Evolutionary conservation across 2,797 vertebrate genomes (phyloP).

Genomic region (Hydrocynus forskahlii): DNA sequence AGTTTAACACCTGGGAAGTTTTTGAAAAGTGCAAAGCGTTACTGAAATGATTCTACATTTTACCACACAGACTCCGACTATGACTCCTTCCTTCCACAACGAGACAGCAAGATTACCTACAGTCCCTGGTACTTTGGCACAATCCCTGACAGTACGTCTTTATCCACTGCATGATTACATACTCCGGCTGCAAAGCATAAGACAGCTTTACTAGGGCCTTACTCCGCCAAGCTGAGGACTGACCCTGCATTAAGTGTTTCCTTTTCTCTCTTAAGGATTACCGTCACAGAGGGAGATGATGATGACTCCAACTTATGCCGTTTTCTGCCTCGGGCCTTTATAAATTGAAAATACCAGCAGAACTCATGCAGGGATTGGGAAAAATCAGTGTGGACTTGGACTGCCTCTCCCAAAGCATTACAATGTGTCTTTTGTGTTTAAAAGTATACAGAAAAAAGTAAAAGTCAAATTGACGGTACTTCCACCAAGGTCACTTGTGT

Average conservation of each 20-base stretch:
- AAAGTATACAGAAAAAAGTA: background rate
- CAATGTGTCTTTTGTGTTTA: background rate
- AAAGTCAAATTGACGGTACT: background rate
- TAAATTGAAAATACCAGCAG: constrained; percentile 31
- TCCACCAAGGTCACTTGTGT: background rate
- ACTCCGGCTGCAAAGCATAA: constrained; percentile 32
- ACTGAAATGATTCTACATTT: constrained; percentile 37
- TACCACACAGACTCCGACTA: constrained; percentile 17
- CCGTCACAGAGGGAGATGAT: constrained; percentile 40
- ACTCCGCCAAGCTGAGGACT: constrained; percentile 48
- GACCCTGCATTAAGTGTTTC: constrained; percentile 61
- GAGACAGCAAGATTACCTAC: constrained; percentile 52
- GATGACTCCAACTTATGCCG: constrained; percentile 27
- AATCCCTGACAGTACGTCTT: constrained; percentile 41
- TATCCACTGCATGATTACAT: constrained; percentile 32
- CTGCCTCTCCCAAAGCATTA: constrained; percentile 22
- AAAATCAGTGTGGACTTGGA: constrained; percentile 11
- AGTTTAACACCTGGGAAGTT: constrained; percentile 32
- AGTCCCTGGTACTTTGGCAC: constrained; percentile 47
- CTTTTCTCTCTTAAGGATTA: constrained; percentile 60
- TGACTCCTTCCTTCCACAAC: constrained; percentile 47
- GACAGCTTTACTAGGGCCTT: constrained; percentile 55
- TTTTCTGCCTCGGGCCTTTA: constrained; percentile 37
- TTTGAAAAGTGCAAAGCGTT: constrained; percentile 34
- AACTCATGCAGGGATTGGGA: constrained; percentile 16